Evolutionary conservation across 1,140 invertebrate species (phyloP).

Genomic region (Portunus trituberculatus): DNA sequence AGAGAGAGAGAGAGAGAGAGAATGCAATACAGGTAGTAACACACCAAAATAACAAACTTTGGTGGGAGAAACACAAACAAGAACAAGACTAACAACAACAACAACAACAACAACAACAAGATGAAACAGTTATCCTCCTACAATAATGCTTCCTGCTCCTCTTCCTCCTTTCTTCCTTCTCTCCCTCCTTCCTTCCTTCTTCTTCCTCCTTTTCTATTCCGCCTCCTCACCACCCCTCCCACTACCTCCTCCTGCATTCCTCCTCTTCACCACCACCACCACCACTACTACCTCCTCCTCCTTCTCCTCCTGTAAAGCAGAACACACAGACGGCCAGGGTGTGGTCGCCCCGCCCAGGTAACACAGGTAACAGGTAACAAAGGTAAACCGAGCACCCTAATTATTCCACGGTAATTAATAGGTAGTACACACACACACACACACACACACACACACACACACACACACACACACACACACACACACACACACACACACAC

Average conservation of each 20-base stretch:
- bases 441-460: slow-evolving; percentile 16
- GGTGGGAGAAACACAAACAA: neutral
- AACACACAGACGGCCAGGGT: neutral
- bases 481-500: slow-evolving; percentile 51
- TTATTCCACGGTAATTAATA: neutral
- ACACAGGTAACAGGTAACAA: neutral
- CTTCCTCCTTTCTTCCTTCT: neutral
- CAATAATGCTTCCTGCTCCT: neutral
- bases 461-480: slow-evolving; percentile 35
- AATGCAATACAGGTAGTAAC: neutral
- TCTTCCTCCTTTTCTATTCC: neutral
- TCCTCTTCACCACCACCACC: neutral
- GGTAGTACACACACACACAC: neutral
- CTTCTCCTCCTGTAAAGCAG: neutral
- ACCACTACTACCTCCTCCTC: neutral
- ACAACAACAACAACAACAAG: neutral
- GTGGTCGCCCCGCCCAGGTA: neutral
- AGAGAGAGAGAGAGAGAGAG: slow-evolving; percentile 5
- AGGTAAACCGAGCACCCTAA: neutral
- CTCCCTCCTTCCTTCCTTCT: neutral
- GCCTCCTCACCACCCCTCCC: neutral
- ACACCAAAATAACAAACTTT: neutral
- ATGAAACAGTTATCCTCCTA: too few species aligned
- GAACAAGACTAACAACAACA: neutral
- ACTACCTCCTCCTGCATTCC: neutral